Evolutionary conservation across 2,113 vertebrate genomes (phyloP), one percentile per base, ranked within the genome.

Genomic region (Microtus montanus): DNA sequence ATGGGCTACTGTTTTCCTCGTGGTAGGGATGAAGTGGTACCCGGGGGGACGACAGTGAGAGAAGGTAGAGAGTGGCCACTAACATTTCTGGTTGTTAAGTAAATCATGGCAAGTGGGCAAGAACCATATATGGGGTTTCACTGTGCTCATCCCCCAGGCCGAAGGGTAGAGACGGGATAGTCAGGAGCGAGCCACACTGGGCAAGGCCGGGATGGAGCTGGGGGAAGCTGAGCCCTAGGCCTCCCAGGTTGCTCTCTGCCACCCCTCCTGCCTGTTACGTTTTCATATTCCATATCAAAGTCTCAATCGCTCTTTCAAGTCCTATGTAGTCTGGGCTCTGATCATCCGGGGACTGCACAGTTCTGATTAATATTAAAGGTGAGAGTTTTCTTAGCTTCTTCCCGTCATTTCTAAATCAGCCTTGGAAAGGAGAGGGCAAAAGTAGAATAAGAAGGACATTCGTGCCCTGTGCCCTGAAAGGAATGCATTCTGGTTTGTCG

Each of bases 211-310:
- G 33, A 80, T 15, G 8, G 68, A 84, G 79, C 80, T 90, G 79
- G 89, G 26, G 89, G 90, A 49, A 86, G 73, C 83, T 20, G 64
- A 86, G 82, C 68, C 70, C 17, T n/a, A 38, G 88, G 95, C 90
- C 71, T 96, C 74, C 90, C 74, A 79, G 79, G 68, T 79, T 93
- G 93, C 86, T 79, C 54, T 90, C 89, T 35, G 3, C 49, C 1
- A 7, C 63, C 44, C 86, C 70, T 90, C 77, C 86, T 54, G 90
- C 78, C 75, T 82, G 63, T 75, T 92, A 92, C 91, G 74, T 95
- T 97, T 96, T 97, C 93, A 93, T 95, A 96, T 97, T 96, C 78
- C 61, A 94, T 97, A 97, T 98, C 97, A 98, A 98, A 97, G 96
- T 87, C 90, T 91, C 41, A 28, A 15, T 90, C 33, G 4, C 90